phyloP scores from a whole-genome alignment of 2,113 vertebrate genomes.

The Rhinolophus sinicus region DNA sequence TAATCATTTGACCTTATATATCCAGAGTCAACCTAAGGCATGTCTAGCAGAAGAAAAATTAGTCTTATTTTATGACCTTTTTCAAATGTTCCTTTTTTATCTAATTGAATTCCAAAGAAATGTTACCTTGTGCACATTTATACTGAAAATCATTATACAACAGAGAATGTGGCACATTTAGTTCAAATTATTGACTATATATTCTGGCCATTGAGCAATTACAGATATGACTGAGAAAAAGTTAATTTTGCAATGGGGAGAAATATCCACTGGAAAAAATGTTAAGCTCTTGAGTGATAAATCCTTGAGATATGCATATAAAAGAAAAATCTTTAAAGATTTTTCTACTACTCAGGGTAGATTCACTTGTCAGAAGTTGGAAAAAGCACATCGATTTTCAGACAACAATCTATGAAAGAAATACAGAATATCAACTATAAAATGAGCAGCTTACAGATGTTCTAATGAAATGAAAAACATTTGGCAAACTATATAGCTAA shows the following conservation, averaged over 20 bases:
- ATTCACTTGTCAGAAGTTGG: slow-evolving; percentile 59
- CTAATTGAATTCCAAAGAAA: slow-evolving; percentile 50
- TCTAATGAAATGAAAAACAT: slow-evolving; percentile 27
- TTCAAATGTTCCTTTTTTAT: slow-evolving; percentile 39
- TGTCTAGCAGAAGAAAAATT: neutral
- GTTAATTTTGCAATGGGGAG: slow-evolving; percentile 42
- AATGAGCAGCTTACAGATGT: slow-evolving; percentile 16
- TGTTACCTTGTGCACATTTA: slow-evolving; percentile 41
- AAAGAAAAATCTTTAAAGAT: slow-evolving; percentile 46
- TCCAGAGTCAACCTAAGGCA: slow-evolving; percentile 16
- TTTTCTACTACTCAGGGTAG: slow-evolving; percentile 29
- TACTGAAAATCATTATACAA: slow-evolving; percentile 41
- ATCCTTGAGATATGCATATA: slow-evolving; percentile 38
- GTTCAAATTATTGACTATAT: slow-evolving; percentile 6
- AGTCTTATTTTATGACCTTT: slow-evolving; percentile 29
- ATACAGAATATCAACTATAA: slow-evolving; percentile 6
- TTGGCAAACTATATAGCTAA: neutral
- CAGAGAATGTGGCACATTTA: neutral
- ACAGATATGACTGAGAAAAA: slow-evolving; percentile 38
- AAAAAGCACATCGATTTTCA: slow-evolving; percentile 57
- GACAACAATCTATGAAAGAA: slow-evolving; percentile 54
- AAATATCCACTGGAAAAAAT: slow-evolving; percentile 49
- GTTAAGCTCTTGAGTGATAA: slow-evolving; percentile 46
- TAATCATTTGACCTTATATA: neutral
- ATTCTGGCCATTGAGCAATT: neutral